Evolutionary conservation across 2,888 invertebrate genomes (phyloP).

Genomic region (Eristalinus sepulchralis): DNA sequence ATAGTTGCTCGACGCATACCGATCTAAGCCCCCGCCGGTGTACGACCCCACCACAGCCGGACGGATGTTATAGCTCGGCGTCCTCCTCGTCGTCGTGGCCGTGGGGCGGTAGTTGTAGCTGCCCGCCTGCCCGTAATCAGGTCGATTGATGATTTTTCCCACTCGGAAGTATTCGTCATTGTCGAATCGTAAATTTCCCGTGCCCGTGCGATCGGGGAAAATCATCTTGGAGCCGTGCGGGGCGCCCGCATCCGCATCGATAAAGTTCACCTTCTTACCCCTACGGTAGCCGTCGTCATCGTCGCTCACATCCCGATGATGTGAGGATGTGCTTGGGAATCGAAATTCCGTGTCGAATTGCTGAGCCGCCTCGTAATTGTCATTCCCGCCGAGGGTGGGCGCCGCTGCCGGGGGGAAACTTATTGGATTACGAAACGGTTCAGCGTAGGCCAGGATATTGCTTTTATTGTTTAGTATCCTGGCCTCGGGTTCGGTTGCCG

Average conservation of each 20-base stretch:
- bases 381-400: slow-evolving; percentile 13
- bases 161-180: slow-evolving; percentile 75
- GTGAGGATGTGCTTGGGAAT: slow-evolving; percentile 55
- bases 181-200: slow-evolving; percentile 82
- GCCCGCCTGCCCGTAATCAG: slow-evolving; percentile 70
- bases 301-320: slow-evolving; percentile 39
- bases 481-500: slow-evolving; percentile 6
- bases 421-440: slow-evolving; percentile 56
- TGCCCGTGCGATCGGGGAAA: slow-evolving; percentile 83
- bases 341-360: slow-evolving; percentile 63
- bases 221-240: slow-evolving; percentile 77
- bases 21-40: slow-evolving; percentile 5
- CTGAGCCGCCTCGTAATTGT: slow-evolving; percentile 52
- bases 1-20: slow-evolving; percentile 55
- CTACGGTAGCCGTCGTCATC: slow-evolving; percentile 70
- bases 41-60: neutral
- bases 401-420: slow-evolving; percentile 41
- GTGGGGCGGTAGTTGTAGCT: slow-evolving; percentile 28
- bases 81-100: slow-evolving; percentile 65
- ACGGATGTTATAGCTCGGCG: slow-evolving; percentile 39
- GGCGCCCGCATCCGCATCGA: slow-evolving; percentile 69
- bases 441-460: slow-evolving; percentile 57
- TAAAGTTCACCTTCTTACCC: slow-evolving; percentile 74
- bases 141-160: slow-evolving; percentile 78
- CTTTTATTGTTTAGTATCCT: slow-evolving; percentile 65